Evolutionary conservation across 2,797 vertebrate species (phyloP).

Genomic region (Urocyon cinereoargenteus): DNA sequence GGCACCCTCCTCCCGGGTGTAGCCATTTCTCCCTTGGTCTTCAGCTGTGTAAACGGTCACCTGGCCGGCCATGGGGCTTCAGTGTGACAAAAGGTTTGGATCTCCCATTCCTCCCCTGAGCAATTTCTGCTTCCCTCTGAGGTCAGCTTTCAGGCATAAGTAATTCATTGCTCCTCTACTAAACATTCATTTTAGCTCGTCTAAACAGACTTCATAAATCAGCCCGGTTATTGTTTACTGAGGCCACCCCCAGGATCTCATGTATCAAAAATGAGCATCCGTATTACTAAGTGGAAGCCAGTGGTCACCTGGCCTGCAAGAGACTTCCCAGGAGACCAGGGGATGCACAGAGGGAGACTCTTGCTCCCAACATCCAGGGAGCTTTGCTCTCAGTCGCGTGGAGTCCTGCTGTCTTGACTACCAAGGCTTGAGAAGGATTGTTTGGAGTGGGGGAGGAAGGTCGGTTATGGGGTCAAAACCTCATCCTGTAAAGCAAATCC

Average conservation of each 20-base stretch:
- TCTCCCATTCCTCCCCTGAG: constrained; percentile 65
- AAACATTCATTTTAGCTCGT: constrained; percentile 61
- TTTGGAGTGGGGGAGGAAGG: neutral
- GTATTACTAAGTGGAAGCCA: neutral
- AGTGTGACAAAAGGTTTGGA: constrained; percentile 76
- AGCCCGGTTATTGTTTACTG: constrained; percentile 48
- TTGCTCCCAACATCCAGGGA: neutral
- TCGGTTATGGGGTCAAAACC: neutral
- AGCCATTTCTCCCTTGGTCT: constrained; percentile 53
- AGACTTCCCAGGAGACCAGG: constrained; percentile 22
- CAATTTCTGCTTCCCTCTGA: constrained; percentile 66
- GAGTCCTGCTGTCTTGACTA: neutral
- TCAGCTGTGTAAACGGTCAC: constrained; percentile 67
- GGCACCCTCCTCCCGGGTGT: constrained; percentile 60
- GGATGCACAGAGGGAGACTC: neutral
- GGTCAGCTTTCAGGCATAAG: constrained; percentile 71
- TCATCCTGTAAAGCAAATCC: constrained; percentile 25
- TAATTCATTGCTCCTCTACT: constrained; percentile 65
- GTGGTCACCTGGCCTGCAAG: neutral
- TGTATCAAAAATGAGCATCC: constrained; percentile 17
- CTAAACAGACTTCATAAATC: constrained; percentile 72
- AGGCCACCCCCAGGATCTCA: constrained; percentile 51
- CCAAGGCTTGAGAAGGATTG: neutral
- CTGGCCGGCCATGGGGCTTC: constrained; percentile 78
- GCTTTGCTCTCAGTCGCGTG: neutral